phyloP scores from a whole-genome alignment of 2,113 vertebrate species.

The Dicrurus megarhynchus region DNA sequence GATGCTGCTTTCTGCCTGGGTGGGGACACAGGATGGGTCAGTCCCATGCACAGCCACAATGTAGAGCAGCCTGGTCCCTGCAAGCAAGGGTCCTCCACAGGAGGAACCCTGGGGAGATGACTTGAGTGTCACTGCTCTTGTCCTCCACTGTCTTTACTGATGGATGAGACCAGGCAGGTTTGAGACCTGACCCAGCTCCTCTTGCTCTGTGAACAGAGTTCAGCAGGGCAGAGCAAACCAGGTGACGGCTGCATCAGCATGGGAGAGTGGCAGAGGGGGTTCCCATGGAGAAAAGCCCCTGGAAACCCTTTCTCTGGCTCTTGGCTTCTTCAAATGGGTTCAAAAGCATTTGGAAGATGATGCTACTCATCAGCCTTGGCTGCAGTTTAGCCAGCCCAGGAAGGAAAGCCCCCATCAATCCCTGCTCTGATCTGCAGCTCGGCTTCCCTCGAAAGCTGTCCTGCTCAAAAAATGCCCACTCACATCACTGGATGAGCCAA shows the following conservation, averaged over 20 bases:
- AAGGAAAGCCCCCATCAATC: neutral
- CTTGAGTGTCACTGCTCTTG: neutral
- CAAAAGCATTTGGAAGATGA: neutral
- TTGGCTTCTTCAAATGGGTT: neutral
- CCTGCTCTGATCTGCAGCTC: neutral
- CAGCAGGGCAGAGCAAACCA: rapidly evolving
- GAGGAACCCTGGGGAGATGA: neutral
- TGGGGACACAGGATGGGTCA: neutral
- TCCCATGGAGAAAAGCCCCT: neutral
- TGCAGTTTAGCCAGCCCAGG: neutral
- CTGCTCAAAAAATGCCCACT: neutral
- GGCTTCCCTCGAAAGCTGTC: neutral
- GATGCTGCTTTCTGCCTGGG: neutral
- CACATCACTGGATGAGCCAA: neutral
- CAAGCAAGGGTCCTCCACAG: neutral
- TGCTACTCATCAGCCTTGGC: neutral
- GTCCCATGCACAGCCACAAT: neutral
- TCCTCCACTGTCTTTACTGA: neutral
- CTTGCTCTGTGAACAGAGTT: rapidly evolving
- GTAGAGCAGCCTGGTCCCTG: neutral
- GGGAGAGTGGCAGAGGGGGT: neutral
- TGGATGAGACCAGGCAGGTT: neutral
- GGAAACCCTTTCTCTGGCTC: neutral
- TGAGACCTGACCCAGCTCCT: neutral
- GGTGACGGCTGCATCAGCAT: neutral